Evolutionary conservation across 1,140 invertebrate genomes (phyloP), one percentile per base, ranked within the genome.

Genomic region (Limonius californicus): DNA sequence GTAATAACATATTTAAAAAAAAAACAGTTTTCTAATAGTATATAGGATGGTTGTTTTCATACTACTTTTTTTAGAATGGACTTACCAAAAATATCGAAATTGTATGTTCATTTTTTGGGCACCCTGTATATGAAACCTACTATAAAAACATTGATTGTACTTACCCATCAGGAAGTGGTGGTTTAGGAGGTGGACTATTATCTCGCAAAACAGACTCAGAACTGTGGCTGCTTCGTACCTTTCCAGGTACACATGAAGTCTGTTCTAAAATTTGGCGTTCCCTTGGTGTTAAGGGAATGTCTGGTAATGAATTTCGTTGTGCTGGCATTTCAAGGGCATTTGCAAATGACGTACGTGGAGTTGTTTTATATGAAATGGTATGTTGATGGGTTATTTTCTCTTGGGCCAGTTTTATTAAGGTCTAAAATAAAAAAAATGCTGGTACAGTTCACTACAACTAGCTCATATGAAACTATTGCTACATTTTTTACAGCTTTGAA

Each of bases 221-320:
- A 70, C 89, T 90, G 70, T 90, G 88, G 47, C 89, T 90, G 64
- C 81, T 82, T 56, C 84, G 79, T 65, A 87, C 83, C 35, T 82
- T 78, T 70, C 67, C 61, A 2, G 72, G 62, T 47, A 54, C 77
- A 75, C 56, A 81, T 7, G 81, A 81, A 2, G 80, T 83, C 72
- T 85, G 81, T 67, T 85, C 87, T 62, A 90, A 77, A 63, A 88
- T 83, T 65, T 88, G 84, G 47, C 85, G 79, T 76, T 89, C 87
- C 58, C 87, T 84, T 16, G 89, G 89, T 65, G 89, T 91, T 63
- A 92, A 72, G 3, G 88, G 87, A 67, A 96, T 94, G 78, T 95
- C 92, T 50, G 88, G 87, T 54, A 89, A 76, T 35, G 87, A 89
- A 71, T 83, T 85, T 68, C 86, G 78, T 72, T 87, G 84, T 27